Base-by-base conservation (phyloP, 2,888 invertebrate genomes). In the Branchellion lobata region DNA sequence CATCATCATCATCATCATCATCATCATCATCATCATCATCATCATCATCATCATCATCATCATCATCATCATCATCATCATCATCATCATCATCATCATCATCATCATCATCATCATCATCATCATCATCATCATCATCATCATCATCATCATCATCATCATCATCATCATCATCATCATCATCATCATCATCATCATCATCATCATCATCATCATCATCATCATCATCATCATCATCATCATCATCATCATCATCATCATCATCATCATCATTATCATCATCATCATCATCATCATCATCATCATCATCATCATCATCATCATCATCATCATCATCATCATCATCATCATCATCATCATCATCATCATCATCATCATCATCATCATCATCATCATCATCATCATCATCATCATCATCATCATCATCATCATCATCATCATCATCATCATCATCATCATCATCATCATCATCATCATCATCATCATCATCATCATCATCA, bases 401-500 rank as follows among this genome's bases (percentile, higher is more conserved):
- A 76, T 61, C 76, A 76, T 31, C 76, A 61, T 29, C 82, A 81
- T 92, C 92, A 90, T 92, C 76, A 76, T 53, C 76, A 76, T 57
- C 61, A 57, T 76, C 61, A 76, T 33, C 76, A 76, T 61, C 76
- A 76, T 31, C 76, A 61, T 29, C 82, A 81, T 92, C 92, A 90
- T 92, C 76, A 76, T 53, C 76, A 76, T 57, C 61, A 57, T 76
- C 61, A 76, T 33, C 76, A 76, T 61, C 76, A 76, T 31, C 76
- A 61, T 29, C 82, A 81, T 92, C 92, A 90, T 92, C 76, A 76
- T 53, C 76, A 76, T 57, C 61, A 57, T 76, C 61, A 76, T 33
- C 76, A 76, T 61, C 76, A 76, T 31, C 76, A 61, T 29, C 82
- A 81, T 92, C 92, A 90, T 92, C 76, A 76, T 53, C 76, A 76